Conservation (phyloP, 2,113 vertebrate genomes). For the Dermatemys mawii region DNA sequence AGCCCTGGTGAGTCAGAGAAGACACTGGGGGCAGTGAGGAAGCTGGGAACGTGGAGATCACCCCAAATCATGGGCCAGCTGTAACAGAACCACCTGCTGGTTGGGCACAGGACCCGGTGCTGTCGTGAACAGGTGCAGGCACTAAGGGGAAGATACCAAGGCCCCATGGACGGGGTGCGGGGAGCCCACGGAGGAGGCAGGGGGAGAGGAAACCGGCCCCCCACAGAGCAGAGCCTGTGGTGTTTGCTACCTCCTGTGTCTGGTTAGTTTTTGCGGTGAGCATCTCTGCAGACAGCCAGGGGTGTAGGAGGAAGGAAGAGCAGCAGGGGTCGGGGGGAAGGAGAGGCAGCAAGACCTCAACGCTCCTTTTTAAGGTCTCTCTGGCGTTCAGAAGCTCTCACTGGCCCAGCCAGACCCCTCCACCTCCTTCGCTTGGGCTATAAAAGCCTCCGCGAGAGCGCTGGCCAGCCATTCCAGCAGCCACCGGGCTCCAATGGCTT, state of each 20-base stretch:
- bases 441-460: neutral
- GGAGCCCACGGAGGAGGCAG: neutral
- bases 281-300: neutral
- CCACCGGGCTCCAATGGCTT: neutral
- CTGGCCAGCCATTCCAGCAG: rapidly evolving
- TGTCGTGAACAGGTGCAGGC: neutral
- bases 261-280: neutral
- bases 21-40: neutral
- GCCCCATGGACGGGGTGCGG: neutral
- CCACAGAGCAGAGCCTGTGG: neutral
- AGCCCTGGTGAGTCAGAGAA: neutral
- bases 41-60: neutral
- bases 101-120: neutral
- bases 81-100: neutral
- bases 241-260: neutral
- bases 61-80: neutral
- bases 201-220: neutral
- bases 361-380: neutral
- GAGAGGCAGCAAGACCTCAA: rapidly evolving
- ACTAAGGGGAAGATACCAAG: neutral
- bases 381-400: neutral
- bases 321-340: neutral
- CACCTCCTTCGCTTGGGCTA: neutral
- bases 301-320: neutral
- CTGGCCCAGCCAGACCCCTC: neutral